These are phyloP conservation scores for Aurelia sp. DNA, from an alignment of 30 jellyfish, hydroid and myxozoan species.

Conservation along the genomic window DNA sequence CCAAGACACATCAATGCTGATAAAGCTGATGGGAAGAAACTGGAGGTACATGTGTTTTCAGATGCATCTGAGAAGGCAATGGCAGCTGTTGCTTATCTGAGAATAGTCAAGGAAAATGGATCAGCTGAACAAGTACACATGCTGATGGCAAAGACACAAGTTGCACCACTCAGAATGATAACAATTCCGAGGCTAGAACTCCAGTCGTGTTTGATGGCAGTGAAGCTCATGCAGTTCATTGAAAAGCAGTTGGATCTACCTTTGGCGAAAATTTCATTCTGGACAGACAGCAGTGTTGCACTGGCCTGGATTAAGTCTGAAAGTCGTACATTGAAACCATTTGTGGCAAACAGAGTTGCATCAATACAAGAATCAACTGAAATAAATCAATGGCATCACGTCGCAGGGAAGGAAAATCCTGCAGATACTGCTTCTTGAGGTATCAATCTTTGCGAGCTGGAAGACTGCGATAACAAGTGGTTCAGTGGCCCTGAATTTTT, in stretches of 20 bases:
- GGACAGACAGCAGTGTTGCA: conserved; percentile 62
- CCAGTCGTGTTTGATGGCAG: conserved; percentile 50
- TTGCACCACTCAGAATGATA: not conserved
- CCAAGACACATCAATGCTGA: conserved; percentile 35
- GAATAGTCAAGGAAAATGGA: conserved; percentile 27
- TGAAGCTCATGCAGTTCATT: conserved; percentile 34
- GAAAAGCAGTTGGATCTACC: conserved; percentile 7
- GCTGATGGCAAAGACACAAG: conserved; percentile 48
- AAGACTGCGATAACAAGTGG: conserved; percentile 29
- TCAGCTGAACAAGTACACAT: conserved; percentile 6
- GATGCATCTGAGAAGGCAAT: conserved; percentile 70
- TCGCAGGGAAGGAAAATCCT: conserved; percentile 49
- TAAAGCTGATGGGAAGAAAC: conserved; percentile 24
- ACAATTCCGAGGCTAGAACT: conserved; percentile 59
- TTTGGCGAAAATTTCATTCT: conserved; percentile 21
- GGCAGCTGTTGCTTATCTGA: conserved; percentile 52
- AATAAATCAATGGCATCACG: conserved; percentile 50
- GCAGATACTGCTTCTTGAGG: conserved; percentile 60
- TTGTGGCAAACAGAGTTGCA: conserved; percentile 61
- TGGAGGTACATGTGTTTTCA: conserved; percentile 39
- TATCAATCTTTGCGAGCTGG: conserved; percentile 22
- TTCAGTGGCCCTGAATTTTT: conserved; percentile 56
- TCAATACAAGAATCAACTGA: conserved; percentile 26
- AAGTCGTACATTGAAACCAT: conserved; percentile 32
- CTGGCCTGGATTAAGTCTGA: not conserved